These are phyloP conservation scores for Cariama cristata DNA, from an alignment of 2,113 vertebrate genomes.

Conservation along the genomic window DNA sequence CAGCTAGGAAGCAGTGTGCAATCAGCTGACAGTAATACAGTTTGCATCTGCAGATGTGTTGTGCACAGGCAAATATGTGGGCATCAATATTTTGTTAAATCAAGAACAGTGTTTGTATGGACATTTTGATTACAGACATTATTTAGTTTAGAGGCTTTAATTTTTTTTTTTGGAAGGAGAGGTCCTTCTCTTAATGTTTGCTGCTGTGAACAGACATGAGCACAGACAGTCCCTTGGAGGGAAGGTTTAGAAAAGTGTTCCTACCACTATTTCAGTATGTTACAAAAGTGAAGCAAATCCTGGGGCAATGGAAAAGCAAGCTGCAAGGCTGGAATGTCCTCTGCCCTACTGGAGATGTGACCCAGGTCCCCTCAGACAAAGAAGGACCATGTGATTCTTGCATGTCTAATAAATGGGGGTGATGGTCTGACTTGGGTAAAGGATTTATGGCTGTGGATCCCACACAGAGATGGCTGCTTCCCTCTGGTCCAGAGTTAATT, in stretches of 20 bases:
- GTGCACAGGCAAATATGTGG: background rate
- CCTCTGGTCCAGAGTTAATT: background rate
- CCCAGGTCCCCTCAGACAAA: background rate
- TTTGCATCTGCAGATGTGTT: background rate
- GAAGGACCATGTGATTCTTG: background rate
- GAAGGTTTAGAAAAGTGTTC: background rate
- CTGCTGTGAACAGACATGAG: background rate
- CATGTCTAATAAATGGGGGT: background rate
- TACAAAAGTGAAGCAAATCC: background rate
- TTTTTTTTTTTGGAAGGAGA: background rate
- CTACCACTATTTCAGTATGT: background rate
- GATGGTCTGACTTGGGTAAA: background rate
- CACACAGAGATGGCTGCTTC: background rate
- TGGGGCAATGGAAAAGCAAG: background rate
- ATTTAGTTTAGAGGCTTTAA: background rate
- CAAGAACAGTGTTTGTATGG: background rate
- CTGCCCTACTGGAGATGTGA: background rate
- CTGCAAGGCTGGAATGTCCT: background rate
- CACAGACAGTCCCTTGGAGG: background rate
- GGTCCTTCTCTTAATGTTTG: background rate
- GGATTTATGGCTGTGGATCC: background rate
- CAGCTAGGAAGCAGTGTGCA: background rate
- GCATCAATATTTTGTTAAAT: background rate
- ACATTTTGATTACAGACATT: background rate
- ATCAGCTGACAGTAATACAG: background rate